Conservation (phyloP, 2,888 invertebrate species). For the Blomia tropicalis region DNA sequence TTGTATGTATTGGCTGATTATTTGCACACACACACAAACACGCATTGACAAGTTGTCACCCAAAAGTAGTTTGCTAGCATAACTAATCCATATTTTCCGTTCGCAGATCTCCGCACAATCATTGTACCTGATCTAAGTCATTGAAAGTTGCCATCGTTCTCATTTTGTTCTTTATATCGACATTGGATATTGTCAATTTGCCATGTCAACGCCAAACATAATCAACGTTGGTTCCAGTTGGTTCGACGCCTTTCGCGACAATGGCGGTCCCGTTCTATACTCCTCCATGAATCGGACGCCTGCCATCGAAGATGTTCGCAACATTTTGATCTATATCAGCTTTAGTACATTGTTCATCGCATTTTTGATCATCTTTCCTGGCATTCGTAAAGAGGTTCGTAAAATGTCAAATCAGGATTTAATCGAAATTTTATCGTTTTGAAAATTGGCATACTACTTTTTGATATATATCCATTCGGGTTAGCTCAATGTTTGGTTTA, state of each 20-base stretch:
- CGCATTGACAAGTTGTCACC: background rate
- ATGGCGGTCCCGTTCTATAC: conserved; percentile 91
- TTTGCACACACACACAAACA: no score
- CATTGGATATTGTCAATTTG: no score
- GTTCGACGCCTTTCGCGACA: conserved; percentile 91
- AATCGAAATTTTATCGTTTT: background rate
- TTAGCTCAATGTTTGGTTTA: no score
- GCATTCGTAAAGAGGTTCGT: conserved; percentile 41
- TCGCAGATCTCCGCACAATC: no score
- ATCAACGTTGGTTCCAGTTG: conserved; percentile 38
- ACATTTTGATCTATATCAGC: conserved; percentile 65
- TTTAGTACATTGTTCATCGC: conserved; percentile 82
- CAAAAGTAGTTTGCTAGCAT: background rate
- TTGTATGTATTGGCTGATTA: no score
- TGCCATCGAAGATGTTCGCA: conserved; percentile 78
- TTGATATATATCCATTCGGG: no score
- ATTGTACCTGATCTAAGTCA: no score
- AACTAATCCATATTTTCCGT: no score
- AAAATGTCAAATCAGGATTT: no score
- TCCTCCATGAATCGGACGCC: conserved; percentile 85
- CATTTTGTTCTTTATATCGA: no score
- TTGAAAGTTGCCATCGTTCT: no score
- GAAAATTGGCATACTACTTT: background rate
- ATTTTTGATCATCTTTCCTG: conserved; percentile 87
- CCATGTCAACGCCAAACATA: background rate